Base-by-base conservation (phyloP, 2,113 vertebrate species). In the Gallinago jamesoni region DNA sequence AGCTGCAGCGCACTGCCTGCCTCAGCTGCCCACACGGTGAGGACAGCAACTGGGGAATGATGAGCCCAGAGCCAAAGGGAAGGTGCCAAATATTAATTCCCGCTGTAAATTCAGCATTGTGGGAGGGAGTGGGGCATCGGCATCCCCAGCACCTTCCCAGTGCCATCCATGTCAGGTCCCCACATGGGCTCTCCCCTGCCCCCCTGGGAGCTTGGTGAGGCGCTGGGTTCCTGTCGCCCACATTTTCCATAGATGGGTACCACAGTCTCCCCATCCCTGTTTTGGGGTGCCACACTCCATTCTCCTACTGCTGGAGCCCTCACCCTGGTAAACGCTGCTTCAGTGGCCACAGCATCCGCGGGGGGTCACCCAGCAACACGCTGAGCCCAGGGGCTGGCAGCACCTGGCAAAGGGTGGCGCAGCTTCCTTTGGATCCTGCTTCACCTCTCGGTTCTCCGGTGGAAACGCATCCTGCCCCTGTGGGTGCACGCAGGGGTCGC, bases 371-470 rank as follows among this genome's bases (percentile, higher is more conserved):
- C 43, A 33, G 68, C 41, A 8, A 24, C 17, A 7, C 1, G 1
- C 64, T 19, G 41, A 57, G 55, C 37, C 41, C 2, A 1, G 39
- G 43, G 39, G 25, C 64, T 31, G 25, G 56, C 57, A 59, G 30
- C n/a, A 35, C 5, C 37, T 12, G 35, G 37, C 37, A 27, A 17
- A 25, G n/a, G n/a, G 37, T 27, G 76, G 48, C 73, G 21, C 5
- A 0, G 79, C 77, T 15, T 39, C 39, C 39, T 39, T 39, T 6
- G 0, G 60, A 2, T 7, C 33, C 56, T 3, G 20, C 35, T 4
- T 6, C 5, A 0, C 60, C 37, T n/a, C 39, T 23, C 10, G 1
- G 1, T 2, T 30, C 62, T 67, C 10, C 0, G 7, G 7, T 1
- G 2, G 50, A 20, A 19, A 24, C 18, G 10, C 2, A 7, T 1